A percentile compares a stretch with the other conserved stretches of the same genome.
These are phyloP conservation scores for Amphiprion percula DNA, from an alignment of 2,113 vertebrate genomes.

Conservation along the genomic window DNA sequence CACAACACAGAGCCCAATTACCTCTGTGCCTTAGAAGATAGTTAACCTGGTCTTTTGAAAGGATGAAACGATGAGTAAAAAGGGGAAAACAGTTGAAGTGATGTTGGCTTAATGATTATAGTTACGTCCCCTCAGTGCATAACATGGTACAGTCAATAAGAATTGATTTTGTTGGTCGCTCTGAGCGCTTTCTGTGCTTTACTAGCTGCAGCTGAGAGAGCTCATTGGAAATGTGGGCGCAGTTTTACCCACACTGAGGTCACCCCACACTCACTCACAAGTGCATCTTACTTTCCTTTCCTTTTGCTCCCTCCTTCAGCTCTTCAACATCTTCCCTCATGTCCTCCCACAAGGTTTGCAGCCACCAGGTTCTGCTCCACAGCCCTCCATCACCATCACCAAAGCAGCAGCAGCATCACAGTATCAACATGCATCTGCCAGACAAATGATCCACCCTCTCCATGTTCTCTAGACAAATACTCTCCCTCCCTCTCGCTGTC, in stretches of 20 bases:
- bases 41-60: constrained; percentile 73
- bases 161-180: constrained; percentile 67
- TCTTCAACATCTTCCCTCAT: constrained; percentile 64
- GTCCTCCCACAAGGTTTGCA: constrained; percentile 58
- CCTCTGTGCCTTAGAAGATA: constrained; percentile 55
- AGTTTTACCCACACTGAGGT: constrained; percentile 62
- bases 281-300: constrained; percentile 62
- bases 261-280: constrained; percentile 60
- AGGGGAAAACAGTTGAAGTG: constrained; percentile 69
- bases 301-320: constrained; percentile 39
- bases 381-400: constrained; percentile 25
- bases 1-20: constrained; percentile 77
- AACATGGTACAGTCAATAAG: constrained; percentile 59
- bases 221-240: constrained; percentile 41
- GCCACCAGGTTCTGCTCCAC: constrained; percentile 64
- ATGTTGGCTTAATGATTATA: constrained; percentile 48
- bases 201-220: constrained; percentile 49
- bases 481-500: constrained; percentile 78
- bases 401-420: constrained; percentile 47
- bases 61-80: constrained; percentile 17
- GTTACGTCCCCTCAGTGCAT: constrained; percentile 44
- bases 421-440: constrained; percentile 78
- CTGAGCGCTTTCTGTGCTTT: constrained; percentile 51
- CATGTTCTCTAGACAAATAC: constrained; percentile 79
- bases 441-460: constrained; percentile 82